Conservation (phyloP, 2,888 invertebrate genomes). For the Hyalella azteca region DNA sequence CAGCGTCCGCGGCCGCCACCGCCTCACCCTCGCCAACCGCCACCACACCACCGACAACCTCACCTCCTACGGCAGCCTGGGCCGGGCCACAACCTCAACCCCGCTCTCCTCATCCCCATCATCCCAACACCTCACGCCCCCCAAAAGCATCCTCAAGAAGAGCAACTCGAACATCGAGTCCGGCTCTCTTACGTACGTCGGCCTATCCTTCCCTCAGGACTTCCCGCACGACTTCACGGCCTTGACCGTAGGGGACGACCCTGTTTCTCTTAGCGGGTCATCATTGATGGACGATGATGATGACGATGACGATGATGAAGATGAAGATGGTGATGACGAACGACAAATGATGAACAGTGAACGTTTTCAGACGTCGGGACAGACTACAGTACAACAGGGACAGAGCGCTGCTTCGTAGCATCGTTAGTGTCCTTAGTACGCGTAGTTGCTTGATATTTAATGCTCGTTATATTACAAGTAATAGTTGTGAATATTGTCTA, state of each 20-base stretch:
- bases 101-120: slow-evolving; percentile 52
- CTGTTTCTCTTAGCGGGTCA: slow-evolving; percentile 38
- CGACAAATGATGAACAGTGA: neutral
- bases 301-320: slow-evolving; percentile 40
- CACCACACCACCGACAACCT: slow-evolving; percentile 56
- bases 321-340: neutral
- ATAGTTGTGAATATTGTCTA: too few relatives aligned
- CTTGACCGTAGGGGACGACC: slow-evolving; percentile 18
- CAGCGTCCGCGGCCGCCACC: slow-evolving; percentile 46
- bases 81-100: slow-evolving; percentile 47
- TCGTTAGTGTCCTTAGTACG: neutral
- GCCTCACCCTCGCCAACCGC: slow-evolving; percentile 52
- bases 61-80: slow-evolving; percentile 50
- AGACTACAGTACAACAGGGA: neutral
- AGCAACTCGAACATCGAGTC: slow-evolving; percentile 61
- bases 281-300: slow-evolving; percentile 46
- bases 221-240: slow-evolving; percentile 5
- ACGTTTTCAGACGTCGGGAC: neutral
- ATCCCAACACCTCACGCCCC: slow-evolving; percentile 39
- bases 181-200: slow-evolving; percentile 51
- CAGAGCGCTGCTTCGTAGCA: neutral
- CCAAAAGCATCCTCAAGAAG: slow-evolving; percentile 61
- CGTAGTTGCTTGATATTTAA: too few relatives aligned
- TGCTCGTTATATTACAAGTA: too few relatives aligned
- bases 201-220: slow-evolving; percentile 41